Evolutionary conservation across 2,888 invertebrate species (phyloP), one percentile per base, ranked within the genome.

Genomic region (Synergus itoensis): DNA sequence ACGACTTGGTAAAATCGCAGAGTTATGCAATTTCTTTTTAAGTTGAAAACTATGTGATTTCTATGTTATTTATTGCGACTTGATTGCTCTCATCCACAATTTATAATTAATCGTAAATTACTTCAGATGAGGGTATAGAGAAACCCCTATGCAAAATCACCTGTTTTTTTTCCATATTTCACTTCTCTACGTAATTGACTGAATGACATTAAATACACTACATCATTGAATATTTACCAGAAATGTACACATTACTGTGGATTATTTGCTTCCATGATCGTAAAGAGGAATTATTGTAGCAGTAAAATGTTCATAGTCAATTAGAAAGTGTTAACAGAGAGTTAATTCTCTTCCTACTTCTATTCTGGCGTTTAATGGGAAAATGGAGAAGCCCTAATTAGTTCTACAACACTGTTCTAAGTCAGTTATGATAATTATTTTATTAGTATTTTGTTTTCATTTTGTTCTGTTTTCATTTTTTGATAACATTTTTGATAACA

Each of bases 21-120:
- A 73, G 18, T 73, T 73, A 73, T 73, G 73, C 73, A 73, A 53
- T 73, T 73, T 73, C 73, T 73, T 73, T 73, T 11, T 9, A 53
- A 73, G 16, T 36, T n/a, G 11, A 53, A 73, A 73, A 28, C 40
- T n/a, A 73, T 69, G 16, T 18, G 53, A 73, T 28, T 62, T 12
- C 16, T 73, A 9, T 41, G 4, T 53, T 36, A 40, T n/a, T n/a
- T 53, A 48, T 28, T 11, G 45, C 8, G 14, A 53, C 16, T 40
- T 73, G 36, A n/a, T 62, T 62, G 28, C 18, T 28, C 8, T 21
- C 60, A 12, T 11, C 21, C 2, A 1, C 4, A 28, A 21, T 18
- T 28, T 0, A 0, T 62, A 62, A 62, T 28, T 21, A 28, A 62
- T 12, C 21, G 11, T 18, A 5, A 62, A 28, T 21, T 28, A 28